phyloP scores from a whole-genome alignment of 2,797 vertebrate genomes.

The Enteromius paludinosus region DNA sequence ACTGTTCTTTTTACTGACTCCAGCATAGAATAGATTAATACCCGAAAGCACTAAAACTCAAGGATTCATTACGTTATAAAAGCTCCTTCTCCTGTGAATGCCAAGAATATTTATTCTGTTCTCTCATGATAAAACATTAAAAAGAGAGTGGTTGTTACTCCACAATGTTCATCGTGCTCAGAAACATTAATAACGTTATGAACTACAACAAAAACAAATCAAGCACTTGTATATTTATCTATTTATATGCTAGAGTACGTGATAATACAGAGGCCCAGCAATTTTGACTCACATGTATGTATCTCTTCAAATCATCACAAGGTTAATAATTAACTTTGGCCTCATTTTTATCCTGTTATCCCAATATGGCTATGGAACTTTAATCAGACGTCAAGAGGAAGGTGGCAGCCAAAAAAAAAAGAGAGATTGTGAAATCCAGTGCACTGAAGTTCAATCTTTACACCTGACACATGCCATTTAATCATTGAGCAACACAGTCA shows the following conservation, averaged over 20 bases:
- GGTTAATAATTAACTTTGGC: conserved; percentile 74
- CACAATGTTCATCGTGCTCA: neutral
- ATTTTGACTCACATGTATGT: neutral
- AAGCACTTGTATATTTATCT: neutral
- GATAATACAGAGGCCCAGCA: neutral
- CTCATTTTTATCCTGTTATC: conserved; percentile 51
- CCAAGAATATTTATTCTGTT: neutral
- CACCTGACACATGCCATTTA: conserved; percentile 28
- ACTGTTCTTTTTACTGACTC: conserved; percentile 14
- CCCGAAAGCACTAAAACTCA: neutral
- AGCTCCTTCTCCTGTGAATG: neutral
- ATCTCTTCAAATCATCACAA: neutral
- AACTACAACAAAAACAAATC: neutral
- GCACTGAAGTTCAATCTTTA: conserved; percentile 73
- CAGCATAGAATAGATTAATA: conserved; percentile 5
- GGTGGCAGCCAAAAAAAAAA: conserved; percentile 62
- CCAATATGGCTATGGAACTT: conserved; percentile 53
- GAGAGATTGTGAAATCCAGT: conserved; percentile 66
- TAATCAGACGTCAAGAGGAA: conserved; percentile 65
- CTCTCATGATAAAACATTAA: conserved; percentile 22
- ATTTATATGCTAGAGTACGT: neutral
- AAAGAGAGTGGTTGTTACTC: neutral
- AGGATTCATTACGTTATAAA: conserved; percentile 26
- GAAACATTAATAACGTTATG: neutral
- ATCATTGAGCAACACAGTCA: conserved; percentile 47